Evolutionary conservation across 2,797 vertebrate species (phyloP), one percentile per base, ranked within the genome.

Genomic region (Fundulus diaphanus): DNA sequence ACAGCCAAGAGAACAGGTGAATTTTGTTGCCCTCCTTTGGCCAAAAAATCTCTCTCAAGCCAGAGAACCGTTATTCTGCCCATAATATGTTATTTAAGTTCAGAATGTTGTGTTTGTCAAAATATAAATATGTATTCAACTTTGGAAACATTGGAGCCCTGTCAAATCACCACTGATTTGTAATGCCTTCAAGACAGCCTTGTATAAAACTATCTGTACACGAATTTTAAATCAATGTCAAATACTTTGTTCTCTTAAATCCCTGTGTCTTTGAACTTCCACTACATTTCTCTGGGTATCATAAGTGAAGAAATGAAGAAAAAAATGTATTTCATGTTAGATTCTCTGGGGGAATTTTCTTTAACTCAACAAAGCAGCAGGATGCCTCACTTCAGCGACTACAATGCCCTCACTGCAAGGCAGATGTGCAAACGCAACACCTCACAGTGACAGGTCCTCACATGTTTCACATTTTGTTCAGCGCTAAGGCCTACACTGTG

Each of bases 21-120:
- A 70, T 78, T 77, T 88, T 66, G 87, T 79, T 35, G 74, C 88
- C 90, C 88, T 83, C 89, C 31, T 66, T 74, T 88, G 89, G 81
- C 71, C 73, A 73, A n/a, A 68, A 3, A 35, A 3, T 59, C 76
- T 49, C 31, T 37, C 5, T 71, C 51, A 3, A 33, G 8, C 48
- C 27, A 40, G 0, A 24, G 51, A 1, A 46, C 8, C 13, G 15
- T 27, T 33, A 13, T 42, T 71, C 68, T 42, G 1, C 42, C 44
- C 4, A 40, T 57, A 18, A 83, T 24, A 80, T 11, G 15, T 37
- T 24, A 40, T 33, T 71, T 11, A 7, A 70, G 49, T 16, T n/a
- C 6, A 49, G 5, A 5, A 9, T 54, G 22, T 16, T 74, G 18
- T 74, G 18, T 59, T 76, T n/a, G 12, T 9, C 24, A 48, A 15